Base-by-base conservation (phyloP, 1,140 invertebrate genomes). In the Drosophila saltans region DNA sequence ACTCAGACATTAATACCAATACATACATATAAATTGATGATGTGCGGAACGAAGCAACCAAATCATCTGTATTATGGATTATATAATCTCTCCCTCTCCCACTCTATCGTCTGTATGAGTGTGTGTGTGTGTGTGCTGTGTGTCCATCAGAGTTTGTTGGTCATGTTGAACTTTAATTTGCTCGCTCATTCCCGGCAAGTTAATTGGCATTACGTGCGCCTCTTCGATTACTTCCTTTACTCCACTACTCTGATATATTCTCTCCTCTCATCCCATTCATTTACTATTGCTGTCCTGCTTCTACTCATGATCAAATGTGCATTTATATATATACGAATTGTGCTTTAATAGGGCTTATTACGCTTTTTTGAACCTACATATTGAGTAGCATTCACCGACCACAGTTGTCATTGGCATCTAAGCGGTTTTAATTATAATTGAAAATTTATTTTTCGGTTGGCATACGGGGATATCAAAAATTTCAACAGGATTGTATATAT, bases 41-140 rank as follows among this genome's bases (percentile, higher is more conserved):
- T 81, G 80, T 73, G 69, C 79, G 30, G 58, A 52, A 59, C 57
- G 57, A 55, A 68, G 55, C 66, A 56, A 68, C 58, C 64, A 75
- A 79, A 88, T 81, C 82, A 79, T 69, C 69, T 73, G 69, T 78
- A 71, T 68, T 73, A 66, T 72, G 70, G 82, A 81, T 84, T 84
- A 72, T 65, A 66, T 40, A 60, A 73, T 66, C 62, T 36, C 24
- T 28, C 45, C 66, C 60, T 66, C 24, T 39, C 24, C 16, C 45
- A 21, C 16, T 40, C 21, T 24, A 6, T 36, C 60, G 48, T 43
- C 16, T 16, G 16, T 16, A 0, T 16, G 16, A 16, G 16, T 16
- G 16, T 16, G 16, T 16, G 16, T 16, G 4, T 36, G 4, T 36
- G 33, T 36, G 33, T 36, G 33, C 6, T 36, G 3, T 36, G 6